A percentile compares a stretch with the other conserved stretches of the same genome.
These are phyloP conservation scores for Cebus imitator DNA, from an alignment of 2,113 vertebrate genomes.

Conservation along the genomic window DNA sequence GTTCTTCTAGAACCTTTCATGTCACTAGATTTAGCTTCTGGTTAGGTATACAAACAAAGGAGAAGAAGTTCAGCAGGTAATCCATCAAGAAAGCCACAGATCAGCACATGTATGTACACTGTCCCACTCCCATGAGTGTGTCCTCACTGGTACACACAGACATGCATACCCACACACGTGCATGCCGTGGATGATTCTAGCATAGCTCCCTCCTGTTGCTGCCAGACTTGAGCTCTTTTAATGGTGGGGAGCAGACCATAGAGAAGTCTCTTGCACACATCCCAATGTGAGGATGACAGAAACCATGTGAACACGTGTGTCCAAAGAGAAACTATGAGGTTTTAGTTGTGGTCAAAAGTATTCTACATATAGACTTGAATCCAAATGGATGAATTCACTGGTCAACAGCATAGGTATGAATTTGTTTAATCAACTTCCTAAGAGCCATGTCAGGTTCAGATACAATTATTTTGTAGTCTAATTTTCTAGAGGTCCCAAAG, in stretches of 20 bases:
- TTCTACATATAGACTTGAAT: neutral
- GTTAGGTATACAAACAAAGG: neutral
- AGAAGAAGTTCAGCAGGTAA: neutral
- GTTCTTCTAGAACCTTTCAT: neutral
- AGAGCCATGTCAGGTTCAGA: neutral
- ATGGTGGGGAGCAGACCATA: neutral
- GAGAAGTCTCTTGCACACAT: neutral
- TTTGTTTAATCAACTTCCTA: neutral
- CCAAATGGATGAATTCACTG: neutral
- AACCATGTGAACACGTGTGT: neutral
- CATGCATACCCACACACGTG: too few species aligned
- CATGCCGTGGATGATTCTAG: neutral
- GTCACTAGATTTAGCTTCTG: neutral
- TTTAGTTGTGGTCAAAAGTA: neutral
- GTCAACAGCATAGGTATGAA: neutral
- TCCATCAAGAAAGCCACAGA: neutral
- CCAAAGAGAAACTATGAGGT: neutral
- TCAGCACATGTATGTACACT: neutral
- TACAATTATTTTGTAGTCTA: neutral
- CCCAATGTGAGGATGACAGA: neutral
- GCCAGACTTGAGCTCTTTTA: neutral
- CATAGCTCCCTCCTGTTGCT: neutral
- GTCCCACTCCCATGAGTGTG: rapidly evolving
- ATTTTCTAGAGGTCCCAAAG: neutral
- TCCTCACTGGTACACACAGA: rapidly evolving